Evolutionary conservation across 2,797 vertebrate species (phyloP), one percentile per base, ranked within the genome.

Genomic region (Urocyon cinereoargenteus): DNA sequence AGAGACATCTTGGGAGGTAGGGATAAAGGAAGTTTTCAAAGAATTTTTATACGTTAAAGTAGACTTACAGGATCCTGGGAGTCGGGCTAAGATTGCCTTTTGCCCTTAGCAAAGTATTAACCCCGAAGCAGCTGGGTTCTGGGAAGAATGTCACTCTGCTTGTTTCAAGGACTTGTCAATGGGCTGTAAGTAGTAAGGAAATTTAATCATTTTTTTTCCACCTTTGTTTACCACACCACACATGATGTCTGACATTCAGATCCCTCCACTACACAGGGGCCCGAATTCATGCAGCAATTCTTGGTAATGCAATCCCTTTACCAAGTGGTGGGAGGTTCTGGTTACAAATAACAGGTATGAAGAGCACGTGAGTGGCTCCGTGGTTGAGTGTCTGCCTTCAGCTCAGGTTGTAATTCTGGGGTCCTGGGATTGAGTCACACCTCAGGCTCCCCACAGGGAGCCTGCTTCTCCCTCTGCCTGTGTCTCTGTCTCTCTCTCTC

Each of bases 181-280:
- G 16, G 6, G 64, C 64, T 66, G 16, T 66, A n/a, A 66, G 64
- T n/a, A 66, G 64, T 66, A 66, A 66, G 64, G 31, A 66, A 66
- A 9, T n/a, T n/a, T 66, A 66, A 9, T 66, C n/a, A 66, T 7
- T 66, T n/a, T 18, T 66, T 31, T 66, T 66, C 64, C 18, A 31
- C 64, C 64, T 66, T n/a, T 66, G 64, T 66, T 66, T 66, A 31
- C n/a, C n/a, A 68, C 64, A 68, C n/a, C 62, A 64, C 28, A 90
- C 2, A 16, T 72, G 14, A 19, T 79, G 10, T 81, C 66, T 93
- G 73, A 93, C 61, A 95, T 40, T 95, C 78, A 93, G 57, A 81
- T 78, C 24, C 70, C 59, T 87, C 49, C 11, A 75, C 14, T 18
- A 79, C 10, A 92, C 16, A 66, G 34, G 61, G 49, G 8, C 70